phyloP scores from a whole-genome alignment of 1,140 invertebrate species.

The Dolichoris vasculosae region DNA sequence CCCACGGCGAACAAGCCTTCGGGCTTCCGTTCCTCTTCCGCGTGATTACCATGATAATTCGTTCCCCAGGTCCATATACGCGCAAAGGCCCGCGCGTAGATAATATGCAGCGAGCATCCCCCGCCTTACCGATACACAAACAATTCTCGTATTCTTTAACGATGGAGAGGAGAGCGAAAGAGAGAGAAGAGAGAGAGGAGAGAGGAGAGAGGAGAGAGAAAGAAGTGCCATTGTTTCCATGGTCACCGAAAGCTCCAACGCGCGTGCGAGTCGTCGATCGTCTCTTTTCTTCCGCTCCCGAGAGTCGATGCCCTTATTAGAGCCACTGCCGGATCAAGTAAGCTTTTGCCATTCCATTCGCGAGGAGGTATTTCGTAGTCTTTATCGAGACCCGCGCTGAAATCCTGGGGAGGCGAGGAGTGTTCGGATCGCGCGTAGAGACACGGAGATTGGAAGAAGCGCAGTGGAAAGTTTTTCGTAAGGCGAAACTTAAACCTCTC shows the following conservation, averaged over 20 bases:
- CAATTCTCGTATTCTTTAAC: constrained; percentile 42
- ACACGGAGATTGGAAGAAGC: background rate
- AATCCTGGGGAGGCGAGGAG: too few relatives aligned
- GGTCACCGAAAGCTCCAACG: background rate
- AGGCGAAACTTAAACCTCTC: too few relatives aligned
- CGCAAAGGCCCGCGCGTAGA: background rate
- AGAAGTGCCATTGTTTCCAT: constrained; percentile 32
- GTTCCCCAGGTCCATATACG: constrained; percentile 4
- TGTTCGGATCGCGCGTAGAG: background rate
- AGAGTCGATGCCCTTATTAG: constrained; percentile 44
- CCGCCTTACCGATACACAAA: background rate
- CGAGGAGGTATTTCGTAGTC: background rate
- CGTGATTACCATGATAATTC: constrained; percentile 51
- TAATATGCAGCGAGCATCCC: constrained; percentile 8
- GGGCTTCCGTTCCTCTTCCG: background rate
- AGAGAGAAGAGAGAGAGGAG: background rate
- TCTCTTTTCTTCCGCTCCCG: background rate
- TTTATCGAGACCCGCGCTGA: background rate
- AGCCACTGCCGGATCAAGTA: background rate
- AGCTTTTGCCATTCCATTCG: too few relatives aligned
- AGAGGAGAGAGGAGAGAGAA: background rate
- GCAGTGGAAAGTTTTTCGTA: too few relatives aligned
- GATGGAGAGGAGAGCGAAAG: background rate
- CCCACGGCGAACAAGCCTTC: background rate
- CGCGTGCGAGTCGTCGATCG: background rate